Base-by-base conservation (phyloP, 2,797 vertebrate genomes). In the Tapera naevia region DNA sequence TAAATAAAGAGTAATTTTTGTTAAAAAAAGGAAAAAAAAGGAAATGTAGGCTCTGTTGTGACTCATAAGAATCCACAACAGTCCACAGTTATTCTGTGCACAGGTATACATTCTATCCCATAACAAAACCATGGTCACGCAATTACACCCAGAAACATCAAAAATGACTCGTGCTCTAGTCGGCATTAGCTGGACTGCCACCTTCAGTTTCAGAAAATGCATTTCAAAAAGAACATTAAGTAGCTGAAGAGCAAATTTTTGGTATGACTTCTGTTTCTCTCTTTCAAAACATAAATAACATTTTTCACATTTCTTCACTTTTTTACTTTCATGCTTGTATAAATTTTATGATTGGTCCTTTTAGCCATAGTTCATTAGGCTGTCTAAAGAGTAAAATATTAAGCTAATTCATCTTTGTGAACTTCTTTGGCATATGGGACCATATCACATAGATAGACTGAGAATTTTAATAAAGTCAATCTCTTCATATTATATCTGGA, bases 371-470 rank as follows among this genome's bases (percentile, higher is more conserved):
- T 23, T 79, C 46, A 60, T 65, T 79, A 56, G 45, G 48, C n/a
- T 64, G 50, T 37, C 53, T 79, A 48, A 71, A 60, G 8, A 79
- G 7, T 48, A 74, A 79, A 82, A 81, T 45, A 15, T 30, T 64
- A 75, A 70, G 19, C 4, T 58, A 39, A 58, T 58, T 66, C 72
- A 64, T 43, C 22, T 65, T 82, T 65, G 18, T 46, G 28, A 79
- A 33, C 27, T 67, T 80, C 46, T 43, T 51, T 93, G 33, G 45
- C 18, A 48, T 25, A 84, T 88, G 43, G 46, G 45, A 72, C 23
- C 1, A 23, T 9, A 3, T 32, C 3, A 39, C 17, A 54, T 0
- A 57, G 25, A 57, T 19, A 13, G 33, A 48, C 2, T 24, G 7
- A 56, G 48, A 76, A 76, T 10, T 30, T 60, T 19, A 17, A 19